Evolutionary conservation across 2,888 invertebrate genomes (phyloP).

Genomic region (Hyalella azteca): DNA sequence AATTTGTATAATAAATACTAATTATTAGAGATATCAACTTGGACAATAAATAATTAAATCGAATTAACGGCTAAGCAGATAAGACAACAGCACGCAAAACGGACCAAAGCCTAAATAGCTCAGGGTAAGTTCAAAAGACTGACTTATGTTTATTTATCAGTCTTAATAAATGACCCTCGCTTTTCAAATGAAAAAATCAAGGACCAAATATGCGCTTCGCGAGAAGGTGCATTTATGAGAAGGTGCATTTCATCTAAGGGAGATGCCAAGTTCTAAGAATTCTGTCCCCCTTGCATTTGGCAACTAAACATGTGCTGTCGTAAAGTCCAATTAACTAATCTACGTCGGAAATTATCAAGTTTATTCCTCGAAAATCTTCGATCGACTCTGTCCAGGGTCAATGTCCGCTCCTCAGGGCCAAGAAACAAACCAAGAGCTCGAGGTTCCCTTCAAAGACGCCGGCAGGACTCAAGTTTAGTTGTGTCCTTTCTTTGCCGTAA

Average conservation of each 20-base stretch:
- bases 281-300: background rate
- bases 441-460: background rate
- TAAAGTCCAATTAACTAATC: constrained; percentile 12
- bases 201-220: no score
- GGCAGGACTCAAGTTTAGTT: background rate
- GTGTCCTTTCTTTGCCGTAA: background rate
- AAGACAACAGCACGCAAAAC: no score
- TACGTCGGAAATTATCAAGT: constrained; percentile 23
- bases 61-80: no score
- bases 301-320: constrained; percentile 10
- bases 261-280: background rate
- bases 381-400: background rate
- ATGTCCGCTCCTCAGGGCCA: background rate
- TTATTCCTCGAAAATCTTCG: constrained; percentile 1
- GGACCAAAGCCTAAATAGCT: no score
- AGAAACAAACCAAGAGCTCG: background rate
- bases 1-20: no score
- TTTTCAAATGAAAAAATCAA: no score
- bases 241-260: background rate
- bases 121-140: no score
- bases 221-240: no score
- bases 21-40: no score
- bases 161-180: no score
- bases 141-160: no score
- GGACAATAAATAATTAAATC: no score